Evolutionary conservation across 2,113 vertebrate species (phyloP).

Genomic region (Crotalus horridus): DNA sequence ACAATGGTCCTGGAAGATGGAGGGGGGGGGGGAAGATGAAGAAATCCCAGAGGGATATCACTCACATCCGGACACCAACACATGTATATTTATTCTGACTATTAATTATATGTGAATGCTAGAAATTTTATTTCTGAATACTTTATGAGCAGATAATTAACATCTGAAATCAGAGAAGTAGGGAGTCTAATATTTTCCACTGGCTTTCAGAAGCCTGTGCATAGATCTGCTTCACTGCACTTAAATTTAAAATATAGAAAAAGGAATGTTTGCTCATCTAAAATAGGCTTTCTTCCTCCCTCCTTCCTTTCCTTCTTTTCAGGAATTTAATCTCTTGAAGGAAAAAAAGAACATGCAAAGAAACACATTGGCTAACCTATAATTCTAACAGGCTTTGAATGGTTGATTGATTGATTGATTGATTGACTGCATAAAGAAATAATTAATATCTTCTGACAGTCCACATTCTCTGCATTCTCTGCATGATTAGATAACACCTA

Average conservation of each 20-base stretch:
- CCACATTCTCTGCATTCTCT: not conserved
- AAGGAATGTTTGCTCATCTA: not conserved
- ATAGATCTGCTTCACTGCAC: not conserved
- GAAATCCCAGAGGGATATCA: not conserved
- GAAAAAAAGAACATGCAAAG: not conserved
- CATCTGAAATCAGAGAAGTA: not conserved
- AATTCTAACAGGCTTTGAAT: not conserved
- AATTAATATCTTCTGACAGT: not conserved
- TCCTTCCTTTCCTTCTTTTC: not conserved
- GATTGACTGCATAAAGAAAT: not conserved
- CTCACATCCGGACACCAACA: not conserved
- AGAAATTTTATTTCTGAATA: not conserved
- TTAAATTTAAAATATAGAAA: not conserved
- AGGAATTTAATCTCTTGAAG: not conserved
- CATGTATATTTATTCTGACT: not conserved
- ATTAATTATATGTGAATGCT: not conserved
- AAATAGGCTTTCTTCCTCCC: not conserved
- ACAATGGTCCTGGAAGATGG: not conserved
- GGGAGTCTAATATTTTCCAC: not conserved
- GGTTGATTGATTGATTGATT: not conserved
- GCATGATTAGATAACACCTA: not conserved
- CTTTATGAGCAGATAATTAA: not conserved
- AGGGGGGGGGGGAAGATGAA: not conserved
- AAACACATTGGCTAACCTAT: not conserved
- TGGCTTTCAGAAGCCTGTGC: not conserved